Evolutionary conservation across 2,797 vertebrate genomes (phyloP).

Genomic region (Cyprinodon diabolis): DNA sequence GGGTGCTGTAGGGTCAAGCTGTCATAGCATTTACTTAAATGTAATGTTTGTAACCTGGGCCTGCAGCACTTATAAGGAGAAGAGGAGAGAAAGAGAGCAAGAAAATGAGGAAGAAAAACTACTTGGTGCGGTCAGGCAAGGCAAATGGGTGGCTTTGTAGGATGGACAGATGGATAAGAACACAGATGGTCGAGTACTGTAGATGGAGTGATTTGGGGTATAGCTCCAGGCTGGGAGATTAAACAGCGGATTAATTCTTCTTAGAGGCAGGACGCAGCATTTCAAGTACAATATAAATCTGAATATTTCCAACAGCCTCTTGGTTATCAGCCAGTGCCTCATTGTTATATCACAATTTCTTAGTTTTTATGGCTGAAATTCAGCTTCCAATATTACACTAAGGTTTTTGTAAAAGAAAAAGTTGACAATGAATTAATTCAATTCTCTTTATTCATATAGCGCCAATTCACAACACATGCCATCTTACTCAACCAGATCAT

Average conservation of each 20-base stretch:
- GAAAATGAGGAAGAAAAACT: neutral
- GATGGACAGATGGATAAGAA: slow-evolving; percentile 53
- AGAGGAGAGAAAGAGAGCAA: neutral
- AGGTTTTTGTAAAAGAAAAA: too few relatives aligned
- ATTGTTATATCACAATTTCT: slow-evolving; percentile 3
- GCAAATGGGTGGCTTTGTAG: neutral
- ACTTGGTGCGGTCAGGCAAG: neutral
- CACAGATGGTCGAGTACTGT: slow-evolving; percentile 42
- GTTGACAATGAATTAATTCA: too few relatives aligned
- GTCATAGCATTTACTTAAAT: slow-evolving; percentile 14
- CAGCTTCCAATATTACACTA: neutral
- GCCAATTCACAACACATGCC: too few relatives aligned
- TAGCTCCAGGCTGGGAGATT: slow-evolving; percentile 47
- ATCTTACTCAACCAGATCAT: too few relatives aligned
- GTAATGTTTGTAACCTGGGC: slow-evolving; percentile 3
- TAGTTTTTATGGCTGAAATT: neutral
- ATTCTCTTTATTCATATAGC: too few relatives aligned
- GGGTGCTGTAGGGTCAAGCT: neutral
- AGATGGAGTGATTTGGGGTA: slow-evolving; percentile 56
- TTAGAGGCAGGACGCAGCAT: slow-evolving; percentile 44
- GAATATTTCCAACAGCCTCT: slow-evolving; percentile 30
- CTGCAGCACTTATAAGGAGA: neutral
- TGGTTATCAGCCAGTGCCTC: slow-evolving; percentile 16
- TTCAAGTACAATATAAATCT: slow-evolving; percentile 35
- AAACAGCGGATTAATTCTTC: slow-evolving; percentile 63